Percentiles rank a stretch among this genome's conserved stretches.
Conservation (phyloP, 2,888 invertebrate species). For the Andrena camellia region DNA sequence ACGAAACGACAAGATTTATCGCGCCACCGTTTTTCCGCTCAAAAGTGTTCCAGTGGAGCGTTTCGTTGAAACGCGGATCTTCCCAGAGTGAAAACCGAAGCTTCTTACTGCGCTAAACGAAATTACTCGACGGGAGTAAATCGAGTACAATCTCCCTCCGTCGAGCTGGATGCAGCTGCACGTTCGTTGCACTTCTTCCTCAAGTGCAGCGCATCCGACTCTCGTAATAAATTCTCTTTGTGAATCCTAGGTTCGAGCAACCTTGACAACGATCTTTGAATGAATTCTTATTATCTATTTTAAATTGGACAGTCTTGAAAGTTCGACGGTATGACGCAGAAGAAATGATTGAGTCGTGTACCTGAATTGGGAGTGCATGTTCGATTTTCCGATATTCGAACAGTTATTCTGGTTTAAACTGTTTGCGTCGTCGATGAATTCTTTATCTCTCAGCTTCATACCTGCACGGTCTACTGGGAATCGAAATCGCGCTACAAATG, state of each 20-base stretch:
- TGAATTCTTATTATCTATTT: background rate
- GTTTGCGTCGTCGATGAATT: background rate
- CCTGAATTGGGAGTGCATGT: background rate
- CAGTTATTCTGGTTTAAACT: too few relatives aligned
- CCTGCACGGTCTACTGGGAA: background rate
- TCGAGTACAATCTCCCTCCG: background rate
- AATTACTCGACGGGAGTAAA: slow-evolving; percentile 25
- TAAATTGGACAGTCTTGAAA: background rate
- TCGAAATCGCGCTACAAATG: background rate
- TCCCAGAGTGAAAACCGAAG: background rate
- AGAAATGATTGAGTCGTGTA: background rate
- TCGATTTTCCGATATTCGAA: too few relatives aligned
- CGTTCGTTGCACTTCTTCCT: background rate
- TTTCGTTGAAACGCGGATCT: background rate
- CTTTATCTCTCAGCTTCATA: background rate
- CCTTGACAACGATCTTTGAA: too few relatives aligned
- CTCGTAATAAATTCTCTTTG: background rate
- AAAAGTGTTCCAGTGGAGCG: background rate
- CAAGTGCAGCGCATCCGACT: background rate
- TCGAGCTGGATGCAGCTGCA: background rate
- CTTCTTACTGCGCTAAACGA: slow-evolving; percentile 30
- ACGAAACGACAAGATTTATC: slow-evolving; percentile 50
- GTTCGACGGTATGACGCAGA: background rate
- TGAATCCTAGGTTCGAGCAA: background rate
- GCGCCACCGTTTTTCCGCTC: slow-evolving; percentile 12